Percentiles rank a stretch among this genome's conserved stretches.
Conservation (phyloP, 2,113 vertebrate genomes). For the Amphilophus citrinellus region DNA sequence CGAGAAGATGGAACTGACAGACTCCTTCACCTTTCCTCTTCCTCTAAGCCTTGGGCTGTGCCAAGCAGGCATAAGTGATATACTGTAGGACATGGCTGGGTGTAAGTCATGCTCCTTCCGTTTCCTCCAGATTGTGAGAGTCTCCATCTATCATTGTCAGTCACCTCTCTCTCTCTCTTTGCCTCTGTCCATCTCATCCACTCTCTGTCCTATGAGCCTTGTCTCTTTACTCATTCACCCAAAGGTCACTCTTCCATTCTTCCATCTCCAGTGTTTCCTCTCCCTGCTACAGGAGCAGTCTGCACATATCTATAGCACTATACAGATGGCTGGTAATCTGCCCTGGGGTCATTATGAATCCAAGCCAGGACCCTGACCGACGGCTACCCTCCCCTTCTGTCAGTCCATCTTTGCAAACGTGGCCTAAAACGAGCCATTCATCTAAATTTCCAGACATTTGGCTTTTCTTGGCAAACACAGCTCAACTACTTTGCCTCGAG, state of each 20-base stretch:
- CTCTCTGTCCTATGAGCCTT: constrained; percentile 58
- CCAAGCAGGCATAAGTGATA: constrained; percentile 81
- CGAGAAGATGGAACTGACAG: constrained; percentile 81
- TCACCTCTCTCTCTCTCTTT: constrained; percentile 61
- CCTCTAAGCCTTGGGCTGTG: constrained; percentile 78
- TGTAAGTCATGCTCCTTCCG: constrained; percentile 81
- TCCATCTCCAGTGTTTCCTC: constrained; percentile 50
- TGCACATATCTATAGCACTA: constrained; percentile 64
- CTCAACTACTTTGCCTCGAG: constrained; percentile 47
- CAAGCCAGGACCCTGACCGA: constrained; percentile 70
- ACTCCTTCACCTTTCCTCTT: constrained; percentile 85
- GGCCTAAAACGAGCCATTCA: constrained; percentile 69
- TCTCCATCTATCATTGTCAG: constrained; percentile 77
- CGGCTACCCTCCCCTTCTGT: constrained; percentile 70
- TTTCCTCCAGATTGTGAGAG: constrained; percentile 78
- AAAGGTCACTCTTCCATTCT: constrained; percentile 76
- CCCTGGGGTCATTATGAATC: constrained; percentile 76
- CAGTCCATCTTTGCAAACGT: constrained; percentile 64
- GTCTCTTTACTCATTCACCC: constrained; percentile 71
- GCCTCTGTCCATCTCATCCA: constrained; percentile 59
- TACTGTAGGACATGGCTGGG: constrained; percentile 79
- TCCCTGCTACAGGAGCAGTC: constrained; percentile 50
- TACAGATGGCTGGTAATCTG: constrained; percentile 80
- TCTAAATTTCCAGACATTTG: constrained; percentile 72
- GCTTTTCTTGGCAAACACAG: constrained; percentile 67